A percentile compares a stretch with the other conserved stretches of the same genome.
Evolutionary conservation across 2,888 invertebrate genomes (phyloP).

Genomic region (Drosophila testacea): DNA sequence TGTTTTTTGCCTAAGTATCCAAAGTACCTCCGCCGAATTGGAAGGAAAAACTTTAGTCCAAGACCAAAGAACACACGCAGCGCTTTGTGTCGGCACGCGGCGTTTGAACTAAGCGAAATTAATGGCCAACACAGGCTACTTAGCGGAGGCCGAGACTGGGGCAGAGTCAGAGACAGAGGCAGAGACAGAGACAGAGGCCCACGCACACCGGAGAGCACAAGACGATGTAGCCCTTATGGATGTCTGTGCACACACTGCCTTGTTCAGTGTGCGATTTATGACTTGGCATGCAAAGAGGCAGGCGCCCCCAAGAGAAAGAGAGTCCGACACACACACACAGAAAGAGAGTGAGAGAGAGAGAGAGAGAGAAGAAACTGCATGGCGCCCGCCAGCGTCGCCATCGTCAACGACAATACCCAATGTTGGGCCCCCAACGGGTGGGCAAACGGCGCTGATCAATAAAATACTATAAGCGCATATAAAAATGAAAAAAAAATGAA

Average conservation of each 20-base stretch:
- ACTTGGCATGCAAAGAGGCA: conserved; percentile 75
- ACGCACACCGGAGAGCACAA: conserved; percentile 13
- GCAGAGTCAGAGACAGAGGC: too few species aligned
- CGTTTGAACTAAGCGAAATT: conserved; percentile 78
- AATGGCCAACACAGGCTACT: conserved; percentile 81
- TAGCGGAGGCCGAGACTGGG: conserved; percentile 44
- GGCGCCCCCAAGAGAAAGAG: conserved; percentile 16
- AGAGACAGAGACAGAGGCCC: conserved; percentile 11
- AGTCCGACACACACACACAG: background rate
- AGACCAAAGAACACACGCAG: conserved; percentile 54
- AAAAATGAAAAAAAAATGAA: conserved; percentile 38
- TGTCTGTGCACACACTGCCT: conserved; percentile 54
- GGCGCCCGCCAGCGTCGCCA: conserved; percentile 79
- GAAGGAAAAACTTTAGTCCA: background rate
- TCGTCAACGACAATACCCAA: conserved; percentile 17
- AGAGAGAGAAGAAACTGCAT: conserved; percentile 54
- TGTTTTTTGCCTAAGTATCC: background rate
- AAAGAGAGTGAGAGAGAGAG: background rate
- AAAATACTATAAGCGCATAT: conserved; percentile 39
- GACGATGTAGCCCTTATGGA: conserved; percentile 63
- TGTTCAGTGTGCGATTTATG: conserved; percentile 79
- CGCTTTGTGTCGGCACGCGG: conserved; percentile 63
- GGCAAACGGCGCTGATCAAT: conserved; percentile 70
- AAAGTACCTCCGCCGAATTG: background rate
- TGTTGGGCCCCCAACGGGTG: conserved; percentile 65